These are phyloP conservation scores for Rhagonycha lutea DNA, from an alignment of 2,888 invertebrate species.

Conservation along the genomic window DNA sequence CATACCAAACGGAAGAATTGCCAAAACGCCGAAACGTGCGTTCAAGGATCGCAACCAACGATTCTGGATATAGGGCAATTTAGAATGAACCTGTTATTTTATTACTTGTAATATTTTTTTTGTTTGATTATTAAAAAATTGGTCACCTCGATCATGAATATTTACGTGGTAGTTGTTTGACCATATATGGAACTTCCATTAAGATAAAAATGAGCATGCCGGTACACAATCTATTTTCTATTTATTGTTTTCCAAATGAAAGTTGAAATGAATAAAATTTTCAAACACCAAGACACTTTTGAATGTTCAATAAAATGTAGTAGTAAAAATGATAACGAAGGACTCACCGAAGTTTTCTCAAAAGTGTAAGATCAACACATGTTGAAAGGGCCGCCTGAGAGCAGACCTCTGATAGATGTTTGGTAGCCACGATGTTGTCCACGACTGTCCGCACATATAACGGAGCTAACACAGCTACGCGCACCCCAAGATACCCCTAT, in stretches of 20 bases:
- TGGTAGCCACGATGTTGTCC: conserved; percentile 54
- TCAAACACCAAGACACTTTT: background rate
- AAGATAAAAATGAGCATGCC: background rate
- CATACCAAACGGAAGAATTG: background rate
- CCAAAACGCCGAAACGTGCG: background rate
- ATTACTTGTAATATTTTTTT: background rate
- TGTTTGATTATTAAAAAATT: background rate
- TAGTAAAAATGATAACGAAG: background rate
- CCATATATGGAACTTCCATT: background rate
- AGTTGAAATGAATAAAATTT: background rate
- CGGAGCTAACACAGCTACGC: conserved; percentile 43
- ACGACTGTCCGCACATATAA: conserved; percentile 49
- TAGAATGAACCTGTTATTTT: background rate
- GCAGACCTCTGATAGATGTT: conserved; percentile 54
- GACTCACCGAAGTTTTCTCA: conserved; percentile 53
- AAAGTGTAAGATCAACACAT: conserved; percentile 53
- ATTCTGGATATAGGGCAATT: background rate
- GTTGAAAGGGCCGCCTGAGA: conserved; percentile 52
- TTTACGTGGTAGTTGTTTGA: background rate
- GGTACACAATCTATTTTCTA: background rate
- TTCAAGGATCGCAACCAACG: background rate
- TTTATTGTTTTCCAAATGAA: background rate
- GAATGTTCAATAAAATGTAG: background rate
- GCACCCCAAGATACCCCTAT: conserved; percentile 38
- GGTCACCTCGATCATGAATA: background rate